Base-by-base conservation (phyloP, 2,888 invertebrate species). In the Aricia artaxerxes region DNA sequence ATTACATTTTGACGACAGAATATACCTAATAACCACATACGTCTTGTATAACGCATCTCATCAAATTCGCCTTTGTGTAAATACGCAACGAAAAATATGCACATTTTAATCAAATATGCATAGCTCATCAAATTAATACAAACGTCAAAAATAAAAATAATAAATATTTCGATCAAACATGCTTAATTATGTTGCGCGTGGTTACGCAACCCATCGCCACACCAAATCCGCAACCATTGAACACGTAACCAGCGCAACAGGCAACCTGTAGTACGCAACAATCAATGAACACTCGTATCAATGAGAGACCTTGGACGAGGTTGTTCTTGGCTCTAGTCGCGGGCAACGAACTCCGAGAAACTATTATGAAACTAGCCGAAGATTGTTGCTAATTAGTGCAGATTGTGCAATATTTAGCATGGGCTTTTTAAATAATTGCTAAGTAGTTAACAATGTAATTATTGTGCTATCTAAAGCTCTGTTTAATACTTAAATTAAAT, bases 281-380 rank as follows among this genome's bases (percentile, higher is more conserved):
- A 91, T 92, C 90, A 93, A 93, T 93, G 93, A 89, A 88, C 85
- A 89, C 88, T 87, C 88, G 89, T 88, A 87, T 86, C 86, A 89
- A 89, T 90, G 90, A 88, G 89, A 85, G 88, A 86, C 92, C 92
- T 92, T 92, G 91, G 88, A 83, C 85, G 90, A 89, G 89, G 88
- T 90, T 90, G 88, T 87, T 86, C 69, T 87, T 87, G 86, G 86
- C 85, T 85, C 87, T 86, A 83, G 84, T 86, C 86, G 80, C 83
- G 86, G 88, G 84, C 92, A 88, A 86, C 91, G 92, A 92, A 92
- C 93, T 91, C 88, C 77, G 81, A 80, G 81, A 35, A 69, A 69
- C 35, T 69, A 69, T 69, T 69, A 69, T 69, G 35, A 35, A 69
- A 69, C 69, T 13, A 69, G 24, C 35, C 31, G 9, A 64, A 69